Evolutionary conservation across 2,797 vertebrate species (phyloP).

Genomic region (Trachurus trachurus): DNA sequence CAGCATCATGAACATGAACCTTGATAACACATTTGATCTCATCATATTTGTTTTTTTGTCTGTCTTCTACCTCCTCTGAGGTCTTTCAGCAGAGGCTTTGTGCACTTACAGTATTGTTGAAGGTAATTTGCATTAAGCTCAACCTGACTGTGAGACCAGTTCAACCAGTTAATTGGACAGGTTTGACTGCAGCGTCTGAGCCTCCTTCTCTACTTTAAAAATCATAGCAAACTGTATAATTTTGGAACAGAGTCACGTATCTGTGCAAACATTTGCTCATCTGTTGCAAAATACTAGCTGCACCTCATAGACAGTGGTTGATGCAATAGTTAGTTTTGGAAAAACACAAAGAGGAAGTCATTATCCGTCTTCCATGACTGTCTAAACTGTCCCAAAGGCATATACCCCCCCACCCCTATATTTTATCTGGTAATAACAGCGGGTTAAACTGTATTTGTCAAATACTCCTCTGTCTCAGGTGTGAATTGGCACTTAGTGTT

Average conservation of each 20-base stretch:
- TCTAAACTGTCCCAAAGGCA: neutral
- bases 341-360: neutral
- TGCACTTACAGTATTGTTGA: neutral
- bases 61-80: neutral
- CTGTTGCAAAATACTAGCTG: neutral
- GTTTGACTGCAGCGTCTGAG: neutral
- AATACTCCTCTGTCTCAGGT: constrained; percentile 55
- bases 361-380: neutral
- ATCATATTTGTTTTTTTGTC: neutral
- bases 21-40: neutral
- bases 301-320: neutral
- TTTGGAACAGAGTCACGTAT: neutral
- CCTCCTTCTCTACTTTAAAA: neutral
- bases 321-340: neutral
- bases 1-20: neutral
- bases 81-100: neutral
- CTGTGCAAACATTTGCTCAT: neutral
- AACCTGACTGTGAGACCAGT: constrained; percentile 17
- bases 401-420: neutral
- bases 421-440: constrained; percentile 20
- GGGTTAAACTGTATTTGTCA: constrained; percentile 39
- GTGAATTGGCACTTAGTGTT: constrained; percentile 67
- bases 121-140: constrained; percentile 14
- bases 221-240: neutral
- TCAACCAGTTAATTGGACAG: constrained; percentile 16